phyloP scores from a whole-genome alignment of 2,888 invertebrate species.

The Mythimna pallens region DNA sequence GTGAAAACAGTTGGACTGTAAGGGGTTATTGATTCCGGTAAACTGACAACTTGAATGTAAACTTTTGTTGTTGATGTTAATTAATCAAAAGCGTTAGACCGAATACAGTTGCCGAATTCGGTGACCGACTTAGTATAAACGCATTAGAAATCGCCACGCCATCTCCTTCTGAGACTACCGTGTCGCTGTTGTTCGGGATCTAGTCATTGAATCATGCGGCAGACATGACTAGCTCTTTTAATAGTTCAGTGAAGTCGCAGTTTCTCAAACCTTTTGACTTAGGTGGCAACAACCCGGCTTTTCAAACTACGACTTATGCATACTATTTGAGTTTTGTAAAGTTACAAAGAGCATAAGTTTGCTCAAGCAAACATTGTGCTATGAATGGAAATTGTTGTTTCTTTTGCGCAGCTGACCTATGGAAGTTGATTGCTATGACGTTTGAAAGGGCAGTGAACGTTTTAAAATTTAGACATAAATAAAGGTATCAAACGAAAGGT shows the following conservation, averaged over 20 bases:
- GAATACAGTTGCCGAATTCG: too few relatives aligned
- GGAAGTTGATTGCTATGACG: not conserved
- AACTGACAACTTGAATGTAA: too few relatives aligned
- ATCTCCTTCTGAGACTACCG: too few relatives aligned
- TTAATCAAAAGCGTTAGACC: too few relatives aligned
- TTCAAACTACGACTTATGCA: conserved; percentile 39
- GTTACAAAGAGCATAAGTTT: conserved; percentile 39
- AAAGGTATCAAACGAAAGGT: not conserved
- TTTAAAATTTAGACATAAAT: not conserved
- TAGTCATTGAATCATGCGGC: too few relatives aligned
- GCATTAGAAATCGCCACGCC: too few relatives aligned
- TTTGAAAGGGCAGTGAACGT: not conserved
- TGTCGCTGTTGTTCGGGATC: too few relatives aligned
- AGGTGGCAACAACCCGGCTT: conserved; percentile 29
- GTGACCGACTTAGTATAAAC: too few relatives aligned
- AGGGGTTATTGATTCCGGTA: too few relatives aligned
- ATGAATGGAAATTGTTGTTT: conserved; percentile 26
- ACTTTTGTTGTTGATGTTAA: too few relatives aligned
- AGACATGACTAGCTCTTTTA: too few relatives aligned
- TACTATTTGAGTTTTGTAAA: conserved; percentile 42
- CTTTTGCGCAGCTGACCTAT: not conserved
- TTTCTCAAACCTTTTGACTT: conserved; percentile 24
- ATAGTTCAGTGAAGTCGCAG: conserved; percentile 13
- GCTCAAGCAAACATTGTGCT: conserved; percentile 12
- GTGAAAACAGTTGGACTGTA: too few relatives aligned